Base-by-base conservation (phyloP, 2,888 invertebrate genomes). In the Hydrotaea cyrtoneurina region DNA sequence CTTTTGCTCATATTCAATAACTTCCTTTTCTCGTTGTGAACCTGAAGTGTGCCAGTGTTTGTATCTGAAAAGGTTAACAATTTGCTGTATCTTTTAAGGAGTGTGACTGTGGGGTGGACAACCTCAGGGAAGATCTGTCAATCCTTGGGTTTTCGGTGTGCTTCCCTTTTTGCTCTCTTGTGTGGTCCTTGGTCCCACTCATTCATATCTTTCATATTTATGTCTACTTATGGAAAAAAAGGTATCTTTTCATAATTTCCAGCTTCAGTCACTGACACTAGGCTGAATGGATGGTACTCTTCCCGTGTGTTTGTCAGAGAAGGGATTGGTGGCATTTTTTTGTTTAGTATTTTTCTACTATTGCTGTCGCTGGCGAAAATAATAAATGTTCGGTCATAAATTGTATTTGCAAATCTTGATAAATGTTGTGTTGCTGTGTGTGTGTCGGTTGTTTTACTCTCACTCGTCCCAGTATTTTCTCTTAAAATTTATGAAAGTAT, bases 331-430 rank as follows among this genome's bases (percentile, higher is more conserved):
- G 39, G 39, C 39, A 13, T 4, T 3, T 4, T 39, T 10, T 39
- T 39, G 36, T 11, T 4, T 10, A 1, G 39, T 10, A 13, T 39
- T 31, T 39, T 50, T 7, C 50, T 43, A 13, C 43, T 4, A 17
- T 2, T n/a, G 2, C 57, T 23, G 8, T 19, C 21, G 23, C 11
- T 43, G n/a, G 46, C 1, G 3, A 57, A 82, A 77, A 85, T 74
- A 59, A 74, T 74, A 85, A 85, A 85, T 85, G 79, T 77, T 79
- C 79, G 76, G 77, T 74, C 69, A 85, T 85, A 85, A 85, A 85
- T 85, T 82, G 15, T 82, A 59, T 80, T 82, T 82, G 26, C 74
- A 85, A 85, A 85, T 85, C 85, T 80, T 82, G 85, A 85, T 85
- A 82, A 85, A 85, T 82, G 82, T 82, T 82, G 82, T 79, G 21